Base-by-base conservation (phyloP, 1,140 invertebrate genomes). In the Augochlora pura region DNA sequence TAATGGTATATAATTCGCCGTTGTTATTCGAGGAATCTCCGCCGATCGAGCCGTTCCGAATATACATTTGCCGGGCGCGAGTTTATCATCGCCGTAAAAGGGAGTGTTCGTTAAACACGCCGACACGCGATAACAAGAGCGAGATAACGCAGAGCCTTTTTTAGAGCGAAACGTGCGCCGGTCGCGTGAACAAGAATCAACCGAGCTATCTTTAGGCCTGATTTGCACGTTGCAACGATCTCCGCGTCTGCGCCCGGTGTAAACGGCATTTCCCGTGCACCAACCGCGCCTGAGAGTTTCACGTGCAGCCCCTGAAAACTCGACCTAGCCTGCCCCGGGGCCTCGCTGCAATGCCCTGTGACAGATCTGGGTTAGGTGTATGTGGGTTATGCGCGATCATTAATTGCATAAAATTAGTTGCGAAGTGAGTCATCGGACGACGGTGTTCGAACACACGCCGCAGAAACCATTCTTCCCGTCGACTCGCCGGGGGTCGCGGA, bases 101-200 rank as follows among this genome's bases (percentile, higher is more conserved):
- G 5, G 12, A n/a, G 16, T 59, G 32, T 71, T 60, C 54, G 27
- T 71, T 71, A 71, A 71, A 60, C 59, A 10, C n/a, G 54, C 39
- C 16, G 57, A 62, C 69, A 71, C 38, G 69, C 57, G 69, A 62
- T 46, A 46, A 72, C 69, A n/a, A 42, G 39, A 23, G 8, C 5
- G 7, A 39, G 57, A 62, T 62, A 72, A 60, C 16, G 9, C 18
- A 23, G 46, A 72, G 32, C 32, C 39, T 46, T 60, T 72, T 72
- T 72, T 72, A 72, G 69, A 72, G 42, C 39, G 27, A 72, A 62
- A 60, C 57, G 57, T n/a, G 57, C 25, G 18, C 23, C 57, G 57
- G 18, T 72, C 54, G 69, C 69, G 69, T 72, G 69, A 62, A 72
- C 69, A 62, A 46, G 57, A 59, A 62, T 72, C 25, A 18, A 21